Evolutionary conservation across 2,113 vertebrate genomes (phyloP).

Genomic region (Saimiri boliviensis): DNA sequence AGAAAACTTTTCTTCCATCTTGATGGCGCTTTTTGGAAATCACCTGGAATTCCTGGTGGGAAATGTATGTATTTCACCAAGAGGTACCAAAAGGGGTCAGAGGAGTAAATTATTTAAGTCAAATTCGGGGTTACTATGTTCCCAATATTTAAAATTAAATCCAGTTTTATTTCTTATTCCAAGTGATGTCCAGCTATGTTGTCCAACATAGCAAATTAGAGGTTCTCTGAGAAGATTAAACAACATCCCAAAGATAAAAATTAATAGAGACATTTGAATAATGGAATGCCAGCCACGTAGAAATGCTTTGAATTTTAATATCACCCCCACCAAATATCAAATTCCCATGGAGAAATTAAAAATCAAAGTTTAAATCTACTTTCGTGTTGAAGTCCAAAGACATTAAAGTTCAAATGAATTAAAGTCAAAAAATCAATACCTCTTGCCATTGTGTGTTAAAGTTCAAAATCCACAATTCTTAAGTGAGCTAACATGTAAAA

Average conservation of each 20-base stretch:
- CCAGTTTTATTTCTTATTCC: neutral
- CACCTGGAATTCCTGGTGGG: neutral
- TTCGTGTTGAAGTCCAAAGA: constrained; percentile 63
- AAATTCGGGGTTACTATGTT: neutral
- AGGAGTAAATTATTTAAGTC: constrained; percentile 10
- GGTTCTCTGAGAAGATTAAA: neutral
- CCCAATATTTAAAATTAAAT: constrained; percentile 27
- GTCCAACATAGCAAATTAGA: neutral
- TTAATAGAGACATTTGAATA: neutral
- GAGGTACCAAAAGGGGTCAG: neutral
- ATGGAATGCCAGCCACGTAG: neutral
- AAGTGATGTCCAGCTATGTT: neutral
- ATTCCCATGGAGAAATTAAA: constrained; percentile 65
- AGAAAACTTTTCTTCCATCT: neutral
- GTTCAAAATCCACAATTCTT: constrained; percentile 47
- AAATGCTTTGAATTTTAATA: constrained; percentile 15
- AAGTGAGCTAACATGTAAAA: neutral
- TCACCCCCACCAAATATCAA: constrained; percentile 10
- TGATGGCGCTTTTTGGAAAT: neutral
- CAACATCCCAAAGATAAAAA: neutral
- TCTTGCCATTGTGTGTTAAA: constrained; percentile 49
- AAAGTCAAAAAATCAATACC: constrained; percentile 49
- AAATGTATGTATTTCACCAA: neutral
- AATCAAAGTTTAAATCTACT: constrained; percentile 62
- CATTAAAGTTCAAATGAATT: constrained; percentile 61